A percentile compares a stretch with the other conserved stretches of the same genome.
These are phyloP conservation scores for Micronycteris hirsuta DNA, from an alignment of 2,113 vertebrate species.

Conservation along the genomic window DNA sequence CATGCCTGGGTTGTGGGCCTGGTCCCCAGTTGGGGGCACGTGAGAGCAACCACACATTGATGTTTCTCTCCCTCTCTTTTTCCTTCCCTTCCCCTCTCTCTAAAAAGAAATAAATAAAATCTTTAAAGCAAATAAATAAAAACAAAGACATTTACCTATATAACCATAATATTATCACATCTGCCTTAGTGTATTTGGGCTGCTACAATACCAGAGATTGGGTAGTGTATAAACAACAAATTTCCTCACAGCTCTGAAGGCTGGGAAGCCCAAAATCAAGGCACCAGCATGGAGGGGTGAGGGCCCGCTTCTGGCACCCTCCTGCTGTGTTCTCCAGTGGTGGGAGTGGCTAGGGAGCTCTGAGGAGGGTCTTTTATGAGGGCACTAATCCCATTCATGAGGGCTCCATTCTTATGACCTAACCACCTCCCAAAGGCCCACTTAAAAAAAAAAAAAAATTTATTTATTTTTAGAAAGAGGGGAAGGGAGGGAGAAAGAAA, in stretches of 20 bases:
- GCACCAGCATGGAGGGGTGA: neutral
- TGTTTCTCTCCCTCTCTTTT: too few species aligned
- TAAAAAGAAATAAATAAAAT: too few species aligned
- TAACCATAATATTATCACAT: neutral
- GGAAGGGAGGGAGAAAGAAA: too few species aligned
- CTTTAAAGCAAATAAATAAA: neutral
- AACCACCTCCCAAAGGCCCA: neutral
- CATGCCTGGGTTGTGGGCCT: too few species aligned
- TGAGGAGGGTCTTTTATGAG: neutral
- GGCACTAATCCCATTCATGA: neutral
- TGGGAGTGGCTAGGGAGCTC: neutral
- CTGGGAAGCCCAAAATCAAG: neutral
- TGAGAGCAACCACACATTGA: too few species aligned
- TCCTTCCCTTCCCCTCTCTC: too few species aligned
- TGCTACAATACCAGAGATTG: neutral
- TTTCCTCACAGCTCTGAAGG: neutral
- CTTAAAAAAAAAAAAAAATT: too few species aligned
- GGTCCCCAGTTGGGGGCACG: too few species aligned
- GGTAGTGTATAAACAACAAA: neutral
- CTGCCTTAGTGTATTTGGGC: neutral
- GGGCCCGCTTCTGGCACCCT: neutral
- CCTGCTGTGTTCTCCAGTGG: neutral
- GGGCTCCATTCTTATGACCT: neutral
- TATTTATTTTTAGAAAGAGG: too few species aligned
- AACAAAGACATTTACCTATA: neutral